Base-by-base conservation (phyloP, 1,140 invertebrate genomes). In the Monomorium pharaonis region DNA sequence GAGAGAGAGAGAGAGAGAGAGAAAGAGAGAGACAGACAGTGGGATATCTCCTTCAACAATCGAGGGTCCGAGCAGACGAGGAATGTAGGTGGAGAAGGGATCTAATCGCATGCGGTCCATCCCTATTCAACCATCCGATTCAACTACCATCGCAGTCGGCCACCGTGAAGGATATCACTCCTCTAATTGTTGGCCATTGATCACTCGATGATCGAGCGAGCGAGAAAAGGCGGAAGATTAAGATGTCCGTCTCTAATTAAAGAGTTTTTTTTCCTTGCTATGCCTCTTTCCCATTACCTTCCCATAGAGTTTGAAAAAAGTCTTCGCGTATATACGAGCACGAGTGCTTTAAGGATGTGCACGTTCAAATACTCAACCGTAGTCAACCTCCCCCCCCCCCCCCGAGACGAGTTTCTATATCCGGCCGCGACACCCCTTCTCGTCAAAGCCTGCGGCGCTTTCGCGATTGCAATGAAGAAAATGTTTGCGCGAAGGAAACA, bases 41-140 rank as follows among this genome's bases (percentile, higher is more conserved):
- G 10, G 37, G 74, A 78, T 85, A 85, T 65, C 72, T 85, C 60
- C 75, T 84, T 78, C 74, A 63, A 84, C 81, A 63, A 84, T 76
- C 42, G 58, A 75, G 54, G 24, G 30, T 77, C 44, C 74, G 37
- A 78, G 44, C 30, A 12, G 30, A 78, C 33, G 44, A 21, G 49
- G 30, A 58, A 80, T 56, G 65, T 24, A 14, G 18, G 33, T 21
- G 7, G 37, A 16, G 54, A 42, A 33, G 0, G 69, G 18, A 81
- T 70, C 86, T 89, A 89, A 89, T 89, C 88, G 88, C 63, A 88
- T 76, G 70, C 88, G 84, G 87, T 88, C 87, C 88, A 77, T 80
- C 63, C 76, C 88, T 54, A 89, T 88, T 86, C 87, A 76, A 60
- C 47, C 44, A 33, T 70, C 47, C 54, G 60, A 85, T 77, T 60